Conservation (phyloP, 2,113 vertebrate species). For the Heterotis niloticus region DNA sequence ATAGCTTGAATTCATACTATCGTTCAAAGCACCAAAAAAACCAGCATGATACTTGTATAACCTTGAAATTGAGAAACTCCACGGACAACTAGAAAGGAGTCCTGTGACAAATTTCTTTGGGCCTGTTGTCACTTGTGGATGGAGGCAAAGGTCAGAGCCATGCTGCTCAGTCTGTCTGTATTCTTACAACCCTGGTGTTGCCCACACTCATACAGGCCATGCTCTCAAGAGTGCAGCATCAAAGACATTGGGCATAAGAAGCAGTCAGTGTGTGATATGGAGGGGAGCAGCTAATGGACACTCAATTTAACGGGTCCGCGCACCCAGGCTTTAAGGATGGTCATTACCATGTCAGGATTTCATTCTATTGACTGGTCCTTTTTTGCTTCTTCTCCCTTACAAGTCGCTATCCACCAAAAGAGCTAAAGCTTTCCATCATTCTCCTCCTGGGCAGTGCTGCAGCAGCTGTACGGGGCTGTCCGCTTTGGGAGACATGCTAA, state of each 20-base stretch:
- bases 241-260: constrained; percentile 20
- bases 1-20: neutral
- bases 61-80: neutral
- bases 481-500: constrained; percentile 43
- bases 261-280: constrained; percentile 15
- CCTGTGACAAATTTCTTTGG: neutral
- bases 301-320: constrained; percentile 10
- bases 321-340: neutral
- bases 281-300: constrained; percentile 10
- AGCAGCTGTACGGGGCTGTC: constrained; percentile 36
- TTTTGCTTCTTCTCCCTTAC: neutral
- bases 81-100: neutral
- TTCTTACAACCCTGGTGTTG: neutral
- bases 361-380: neutral
- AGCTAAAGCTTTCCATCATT: neutral
- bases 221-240: neutral
- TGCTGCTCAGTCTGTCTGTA: neutral
- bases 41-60: neutral
- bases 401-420: constrained; percentile 21
- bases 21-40: neutral
- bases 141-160: neutral
- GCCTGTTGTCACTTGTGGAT: neutral
- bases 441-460: neutral
- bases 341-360: constrained; percentile 24
- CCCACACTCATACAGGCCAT: neutral